A percentile compares a stretch with the other conserved stretches of the same genome.
Evolutionary conservation across 2,113 vertebrate genomes (phyloP).

Genomic region (Cricetomys ansorgei): DNA sequence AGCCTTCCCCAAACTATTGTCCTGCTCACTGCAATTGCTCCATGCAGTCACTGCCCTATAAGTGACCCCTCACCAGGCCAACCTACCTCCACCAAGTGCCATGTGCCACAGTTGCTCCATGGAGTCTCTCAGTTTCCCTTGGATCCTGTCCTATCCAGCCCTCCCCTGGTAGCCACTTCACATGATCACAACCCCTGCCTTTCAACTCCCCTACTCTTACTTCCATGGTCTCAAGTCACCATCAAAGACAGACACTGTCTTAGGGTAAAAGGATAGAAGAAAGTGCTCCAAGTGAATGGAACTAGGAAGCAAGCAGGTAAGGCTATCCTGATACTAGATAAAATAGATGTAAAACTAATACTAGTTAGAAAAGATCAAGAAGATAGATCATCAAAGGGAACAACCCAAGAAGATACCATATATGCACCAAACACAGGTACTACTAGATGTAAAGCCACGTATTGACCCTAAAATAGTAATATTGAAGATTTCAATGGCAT

Average conservation of each 20-base stretch:
- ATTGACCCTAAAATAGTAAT: neutral
- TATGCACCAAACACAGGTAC: neutral
- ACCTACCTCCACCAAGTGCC: neutral
- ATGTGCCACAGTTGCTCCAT: neutral
- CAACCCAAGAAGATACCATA: neutral
- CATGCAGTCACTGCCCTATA: neutral
- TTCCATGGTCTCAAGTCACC: neutral
- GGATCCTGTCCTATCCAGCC: neutral
- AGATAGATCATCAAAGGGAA: neutral
- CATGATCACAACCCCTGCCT: neutral
- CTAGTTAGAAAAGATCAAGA: neutral
- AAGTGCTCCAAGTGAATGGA: neutral
- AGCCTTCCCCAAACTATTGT: no score
- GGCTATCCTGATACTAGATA: neutral
- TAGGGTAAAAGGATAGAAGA: neutral
- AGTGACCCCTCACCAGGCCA: neutral
- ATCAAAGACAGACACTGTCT: neutral
- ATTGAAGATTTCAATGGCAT: neutral
- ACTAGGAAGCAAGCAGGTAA: neutral
- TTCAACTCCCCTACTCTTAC: neutral
- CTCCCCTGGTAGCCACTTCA: neutral
- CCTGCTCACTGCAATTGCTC: neutral
- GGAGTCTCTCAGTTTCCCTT: neutral
- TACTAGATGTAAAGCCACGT: neutral
- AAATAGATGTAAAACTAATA: neutral